Evolutionary conservation across 2,888 invertebrate genomes (phyloP).

Genomic region (Drosophila helvetica): DNA sequence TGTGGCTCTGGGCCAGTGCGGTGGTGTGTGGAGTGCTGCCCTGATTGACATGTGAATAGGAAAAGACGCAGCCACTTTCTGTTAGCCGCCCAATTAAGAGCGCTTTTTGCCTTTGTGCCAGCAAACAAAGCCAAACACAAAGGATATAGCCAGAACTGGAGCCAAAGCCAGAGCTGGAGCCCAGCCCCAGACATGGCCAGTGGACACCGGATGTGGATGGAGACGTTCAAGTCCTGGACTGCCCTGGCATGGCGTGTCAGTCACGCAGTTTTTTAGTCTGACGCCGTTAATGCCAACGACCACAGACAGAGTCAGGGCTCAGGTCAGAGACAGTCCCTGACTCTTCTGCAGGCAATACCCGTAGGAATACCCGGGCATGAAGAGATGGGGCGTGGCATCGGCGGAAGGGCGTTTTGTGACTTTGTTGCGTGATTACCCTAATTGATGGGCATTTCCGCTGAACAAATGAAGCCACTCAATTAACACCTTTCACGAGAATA

Average conservation of each 20-base stretch:
- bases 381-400: slow-evolving; percentile 59
- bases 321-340: slow-evolving; percentile 6
- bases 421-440: slow-evolving; percentile 80
- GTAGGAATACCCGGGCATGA: no score
- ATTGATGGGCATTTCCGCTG: slow-evolving; percentile 79
- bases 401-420: slow-evolving; percentile 55
- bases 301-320: slow-evolving; percentile 41
- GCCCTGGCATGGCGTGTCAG: slow-evolving; percentile 67
- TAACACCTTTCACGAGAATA: slow-evolving; percentile 76
- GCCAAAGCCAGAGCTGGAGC: slow-evolving; percentile 23
- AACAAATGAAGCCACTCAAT: slow-evolving; percentile 80
- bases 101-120: slow-evolving; percentile 76
- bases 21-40: slow-evolving; percentile 34
- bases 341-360: background rate
- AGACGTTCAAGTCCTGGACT: slow-evolving; percentile 8
- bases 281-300: slow-evolving; percentile 66
- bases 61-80: slow-evolving; percentile 71
- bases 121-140: slow-evolving; percentile 69
- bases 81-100: slow-evolving; percentile 72
- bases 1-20: slow-evolving; percentile 14
- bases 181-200: slow-evolving; percentile 32
- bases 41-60: slow-evolving; percentile 79
- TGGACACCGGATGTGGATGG: slow-evolving; percentile 37
- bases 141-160: slow-evolving; percentile 43
- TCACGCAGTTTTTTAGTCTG: slow-evolving; percentile 79